Evolutionary conservation across 1,140 invertebrate species (phyloP).

Genomic region (Cardiocondyla obscurior): DNA sequence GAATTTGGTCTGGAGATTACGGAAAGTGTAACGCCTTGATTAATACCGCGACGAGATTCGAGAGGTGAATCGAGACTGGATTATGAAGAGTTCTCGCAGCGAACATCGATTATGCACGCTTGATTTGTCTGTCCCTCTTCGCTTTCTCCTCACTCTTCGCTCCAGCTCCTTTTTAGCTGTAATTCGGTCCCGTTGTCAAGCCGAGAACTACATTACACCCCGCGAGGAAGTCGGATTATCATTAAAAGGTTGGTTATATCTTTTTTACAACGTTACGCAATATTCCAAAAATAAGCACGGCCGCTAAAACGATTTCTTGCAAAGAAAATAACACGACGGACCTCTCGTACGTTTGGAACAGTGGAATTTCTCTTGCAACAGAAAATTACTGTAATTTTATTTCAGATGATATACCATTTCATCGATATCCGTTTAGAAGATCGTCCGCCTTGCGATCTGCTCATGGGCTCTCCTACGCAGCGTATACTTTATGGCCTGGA

Average conservation of each 20-base stretch:
- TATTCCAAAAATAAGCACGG: background rate
- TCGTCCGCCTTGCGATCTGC: slow-evolving; percentile 34
- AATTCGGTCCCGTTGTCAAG: slow-evolving; percentile 32
- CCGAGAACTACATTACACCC: slow-evolving; percentile 1
- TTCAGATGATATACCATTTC: slow-evolving; percentile 55
- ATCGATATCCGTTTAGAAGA: slow-evolving; percentile 56
- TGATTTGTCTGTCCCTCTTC: slow-evolving; percentile 44
- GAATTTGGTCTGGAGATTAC: slow-evolving; percentile 73
- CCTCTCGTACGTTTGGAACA: background rate
- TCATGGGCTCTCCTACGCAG: slow-evolving; percentile 41
- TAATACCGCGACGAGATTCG: slow-evolving; percentile 65
- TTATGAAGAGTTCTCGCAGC: slow-evolving; percentile 36
- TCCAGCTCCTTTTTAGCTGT: background rate
- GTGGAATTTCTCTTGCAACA: slow-evolving; percentile 42
- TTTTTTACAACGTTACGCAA: background rate
- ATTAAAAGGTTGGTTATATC: background rate
- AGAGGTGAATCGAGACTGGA: slow-evolving; percentile 58
- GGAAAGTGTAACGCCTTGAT: slow-evolving; percentile 70
- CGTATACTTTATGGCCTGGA: slow-evolving; percentile 51
- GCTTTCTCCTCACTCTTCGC: slow-evolving; percentile 14
- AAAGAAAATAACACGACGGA: slow-evolving; percentile 28
- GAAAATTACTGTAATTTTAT: slow-evolving; percentile 54
- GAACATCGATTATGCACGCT: slow-evolving; percentile 33
- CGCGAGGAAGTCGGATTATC: background rate
- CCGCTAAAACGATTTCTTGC: background rate